A percentile compares a stretch with the other conserved stretches of the same genome.
Conservation (phyloP, 1,140 invertebrate species). For the Phymorhynchus buccinoides region DNA sequence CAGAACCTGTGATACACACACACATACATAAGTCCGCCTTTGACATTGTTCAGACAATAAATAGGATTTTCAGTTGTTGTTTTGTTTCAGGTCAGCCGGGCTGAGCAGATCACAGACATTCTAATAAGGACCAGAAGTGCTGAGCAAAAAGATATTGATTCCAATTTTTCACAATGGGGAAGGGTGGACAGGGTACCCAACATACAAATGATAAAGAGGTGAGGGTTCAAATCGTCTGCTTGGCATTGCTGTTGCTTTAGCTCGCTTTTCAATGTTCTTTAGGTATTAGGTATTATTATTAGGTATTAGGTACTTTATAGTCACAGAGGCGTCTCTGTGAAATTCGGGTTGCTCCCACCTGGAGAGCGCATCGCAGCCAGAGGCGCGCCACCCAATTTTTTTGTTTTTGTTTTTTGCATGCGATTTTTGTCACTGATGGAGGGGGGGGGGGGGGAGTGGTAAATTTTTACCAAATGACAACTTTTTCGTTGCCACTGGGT, state of each 20-base stretch:
- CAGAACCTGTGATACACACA: neutral
- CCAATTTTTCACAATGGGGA: neutral
- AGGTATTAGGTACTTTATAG: no score
- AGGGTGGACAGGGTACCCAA: conserved; percentile 6
- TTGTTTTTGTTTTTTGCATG: no score
- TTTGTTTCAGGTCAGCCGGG: neutral
- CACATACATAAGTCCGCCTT: neutral
- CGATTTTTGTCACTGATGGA: no score
- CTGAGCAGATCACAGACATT: neutral
- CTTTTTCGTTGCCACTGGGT: no score
- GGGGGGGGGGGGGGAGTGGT: no score
- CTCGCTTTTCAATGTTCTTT: neutral
- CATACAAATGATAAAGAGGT: neutral
- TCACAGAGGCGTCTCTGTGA: no score
- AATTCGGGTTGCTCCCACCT: no score
- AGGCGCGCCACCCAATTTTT: no score
- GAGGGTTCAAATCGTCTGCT: neutral
- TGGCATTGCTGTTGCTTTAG: neutral
- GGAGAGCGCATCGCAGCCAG: no score
- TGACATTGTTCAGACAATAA: neutral
- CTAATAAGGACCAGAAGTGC: neutral
- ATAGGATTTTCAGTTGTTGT: no score
- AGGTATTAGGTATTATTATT: no score
- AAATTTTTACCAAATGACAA: no score
- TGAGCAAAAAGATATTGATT: neutral